phyloP scores from a whole-genome alignment of 2,888 invertebrate species.

The Dynastes tityus region DNA sequence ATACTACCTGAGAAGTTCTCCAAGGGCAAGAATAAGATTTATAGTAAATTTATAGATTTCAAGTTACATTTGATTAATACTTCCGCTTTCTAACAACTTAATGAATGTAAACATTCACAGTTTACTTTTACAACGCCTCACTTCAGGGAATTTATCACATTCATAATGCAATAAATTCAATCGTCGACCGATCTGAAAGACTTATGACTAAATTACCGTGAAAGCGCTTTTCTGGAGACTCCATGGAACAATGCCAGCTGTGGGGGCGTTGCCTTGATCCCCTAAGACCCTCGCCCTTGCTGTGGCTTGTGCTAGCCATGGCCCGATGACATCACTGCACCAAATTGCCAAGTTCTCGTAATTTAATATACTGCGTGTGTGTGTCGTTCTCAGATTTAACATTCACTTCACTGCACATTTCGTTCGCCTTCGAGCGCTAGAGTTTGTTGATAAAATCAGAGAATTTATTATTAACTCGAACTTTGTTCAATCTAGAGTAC shows the following conservation, averaged over 20 bases:
- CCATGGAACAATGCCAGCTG: constrained; percentile 68
- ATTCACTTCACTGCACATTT: constrained; percentile 42
- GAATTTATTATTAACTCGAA: not conserved
- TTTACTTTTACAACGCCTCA: constrained; percentile 8
- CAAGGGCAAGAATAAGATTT: not conserved
- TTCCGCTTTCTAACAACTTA: not conserved
- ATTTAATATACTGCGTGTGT: constrained; percentile 44
- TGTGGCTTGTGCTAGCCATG: constrained; percentile 56
- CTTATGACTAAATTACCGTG: constrained; percentile 54
- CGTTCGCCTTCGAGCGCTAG: constrained; percentile 11
- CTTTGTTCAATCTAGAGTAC: not conserved
- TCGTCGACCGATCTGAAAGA: constrained; percentile 19
- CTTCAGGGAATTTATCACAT: constrained; percentile 15
- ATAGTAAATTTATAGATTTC: constrained; percentile 25
- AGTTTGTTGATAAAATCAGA: constrained; percentile 24
- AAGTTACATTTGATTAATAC: constrained; percentile 12
- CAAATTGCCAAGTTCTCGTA: constrained; percentile 53
- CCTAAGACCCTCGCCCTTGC: constrained; percentile 58
- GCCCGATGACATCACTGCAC: constrained; percentile 54
- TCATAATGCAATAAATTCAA: constrained; percentile 19
- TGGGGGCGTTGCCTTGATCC: constrained; percentile 65
- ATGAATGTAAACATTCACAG: constrained; percentile 6
- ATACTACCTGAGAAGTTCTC: too few species aligned
- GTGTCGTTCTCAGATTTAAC: constrained; percentile 38
- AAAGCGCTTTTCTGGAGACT: constrained; percentile 54